Evolutionary conservation across 1,140 invertebrate species (phyloP).

Genomic region (Globodera ellingtonae): DNA sequence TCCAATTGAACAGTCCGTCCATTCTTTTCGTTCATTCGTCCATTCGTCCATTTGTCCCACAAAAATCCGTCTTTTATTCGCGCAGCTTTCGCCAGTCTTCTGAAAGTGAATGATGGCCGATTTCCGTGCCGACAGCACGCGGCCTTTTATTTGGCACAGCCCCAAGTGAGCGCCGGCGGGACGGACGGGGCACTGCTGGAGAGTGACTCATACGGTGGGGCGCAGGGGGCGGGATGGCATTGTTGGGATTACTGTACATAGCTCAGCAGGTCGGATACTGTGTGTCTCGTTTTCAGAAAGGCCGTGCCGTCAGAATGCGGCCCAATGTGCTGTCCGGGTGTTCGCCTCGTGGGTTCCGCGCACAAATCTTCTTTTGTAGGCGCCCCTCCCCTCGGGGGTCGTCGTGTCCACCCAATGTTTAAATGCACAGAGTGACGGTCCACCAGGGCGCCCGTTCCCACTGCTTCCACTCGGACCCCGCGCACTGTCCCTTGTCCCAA

Average conservation of each 20-base stretch:
- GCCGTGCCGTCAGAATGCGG: slow-evolving; percentile 58
- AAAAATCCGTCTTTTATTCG: slow-evolving; percentile 14
- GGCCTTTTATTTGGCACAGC: slow-evolving; percentile 34
- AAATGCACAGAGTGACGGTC: slow-evolving; percentile 13
- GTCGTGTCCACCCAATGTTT: background rate
- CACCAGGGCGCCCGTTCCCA: slow-evolving; percentile 34
- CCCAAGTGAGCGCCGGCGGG: slow-evolving; percentile 20
- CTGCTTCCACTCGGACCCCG: slow-evolving; percentile 32
- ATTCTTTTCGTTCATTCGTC: background rate
- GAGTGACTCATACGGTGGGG: slow-evolving; percentile 21
- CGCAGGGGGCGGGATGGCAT: slow-evolving; percentile 26
- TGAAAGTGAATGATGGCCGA: slow-evolving; percentile 30
- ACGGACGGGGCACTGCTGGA: slow-evolving; percentile 24
- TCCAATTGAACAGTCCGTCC: slow-evolving; percentile 4
- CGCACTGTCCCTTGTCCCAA: slow-evolving; percentile 34
- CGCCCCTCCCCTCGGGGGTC: background rate
- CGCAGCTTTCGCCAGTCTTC: slow-evolving; percentile 24
- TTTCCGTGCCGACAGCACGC: slow-evolving; percentile 32
- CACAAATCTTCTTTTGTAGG: slow-evolving; percentile 61
- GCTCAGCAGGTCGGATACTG: no score
- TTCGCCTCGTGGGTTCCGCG: slow-evolving; percentile 59
- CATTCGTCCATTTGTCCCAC: background rate
- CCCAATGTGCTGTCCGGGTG: slow-evolving; percentile 63
- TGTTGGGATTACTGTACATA: slow-evolving; percentile 14
- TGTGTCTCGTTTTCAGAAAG: slow-evolving; percentile 37